Base-by-base conservation (phyloP, 2,797 vertebrate genomes). In the Rhodeus uyekii region DNA sequence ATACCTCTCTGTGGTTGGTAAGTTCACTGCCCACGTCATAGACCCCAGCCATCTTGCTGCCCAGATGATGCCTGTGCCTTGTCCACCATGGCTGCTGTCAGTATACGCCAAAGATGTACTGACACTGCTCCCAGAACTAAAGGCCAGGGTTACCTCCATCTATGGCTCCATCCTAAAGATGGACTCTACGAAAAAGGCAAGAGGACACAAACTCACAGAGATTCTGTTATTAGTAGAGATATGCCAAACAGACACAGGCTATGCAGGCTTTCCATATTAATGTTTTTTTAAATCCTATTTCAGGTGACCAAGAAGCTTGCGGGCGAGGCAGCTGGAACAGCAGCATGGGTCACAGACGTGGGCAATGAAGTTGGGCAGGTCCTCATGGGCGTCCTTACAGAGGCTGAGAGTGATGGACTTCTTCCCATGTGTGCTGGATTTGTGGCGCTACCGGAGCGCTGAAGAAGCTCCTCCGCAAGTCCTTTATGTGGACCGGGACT, bases 281-380 rank as follows among this genome's bases (percentile, higher is more conserved):
- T 8, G 8, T n/a, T 4, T 3, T n/a, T 53, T 53, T 9, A 53
- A 53, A n/a, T 27, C n/a, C n/a, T 12, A 58, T 58, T n/a, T 55
- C 7, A 64, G 61, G 61, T 64, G 13, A 64, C 61, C 7, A 64
- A 36, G 16, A 64, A 64, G 61, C 29, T 64, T 0, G 61, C 61
- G 7, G 61, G 16, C 9, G 63, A 60, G 3, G 12, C 16, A 1
- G 50, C 79, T 24, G 65, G 32, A 8, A 64, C 32, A 2, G 32
- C 61, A 8, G 32, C 32, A 1, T 64, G 32, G 61, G 32, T 22
- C 5, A 64, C 32, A 9, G 34, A 38, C 3, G 50, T 79, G 50
- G 60, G 61, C 8, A 82, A 82, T 8, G 65, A 83, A 24, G 8
- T 38, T 32, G 64, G 81, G 14, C 65, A 72, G 65, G 72, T 68